These are phyloP conservation scores for Thecophora atra DNA, from an alignment of 2,888 invertebrate species.

Conservation along the genomic window DNA sequence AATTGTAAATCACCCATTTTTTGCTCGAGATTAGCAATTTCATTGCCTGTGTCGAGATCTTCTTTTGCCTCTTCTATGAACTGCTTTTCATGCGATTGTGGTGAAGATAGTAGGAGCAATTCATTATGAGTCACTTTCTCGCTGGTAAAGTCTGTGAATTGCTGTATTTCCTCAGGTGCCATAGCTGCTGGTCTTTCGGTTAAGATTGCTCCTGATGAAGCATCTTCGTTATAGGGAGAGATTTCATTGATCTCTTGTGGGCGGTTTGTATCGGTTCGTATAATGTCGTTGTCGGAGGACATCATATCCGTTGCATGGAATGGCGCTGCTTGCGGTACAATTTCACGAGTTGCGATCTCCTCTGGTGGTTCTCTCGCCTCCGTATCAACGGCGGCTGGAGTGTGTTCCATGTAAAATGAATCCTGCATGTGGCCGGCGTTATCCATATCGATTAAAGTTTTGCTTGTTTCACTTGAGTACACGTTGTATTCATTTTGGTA, in stretches of 20 bases:
- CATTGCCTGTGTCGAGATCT: constrained; percentile 19
- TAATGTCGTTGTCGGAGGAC: constrained; percentile 12
- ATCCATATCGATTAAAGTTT: constrained; percentile 43
- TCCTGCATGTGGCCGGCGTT: constrained; percentile 51
- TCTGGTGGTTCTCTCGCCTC: constrained; percentile 15
- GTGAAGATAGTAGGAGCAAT: constrained; percentile 48
- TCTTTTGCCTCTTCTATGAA: constrained; percentile 58
- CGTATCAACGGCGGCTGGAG: constrained; percentile 38
- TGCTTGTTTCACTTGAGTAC: constrained; percentile 19
- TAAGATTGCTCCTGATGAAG: too few relatives aligned
- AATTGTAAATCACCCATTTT: constrained; percentile 40
- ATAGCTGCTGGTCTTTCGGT: constrained; percentile 41
- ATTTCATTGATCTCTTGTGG: constrained; percentile 21
- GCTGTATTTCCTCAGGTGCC: constrained; percentile 21
- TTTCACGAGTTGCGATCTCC: constrained; percentile 14
- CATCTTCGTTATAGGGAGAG: constrained; percentile 32
- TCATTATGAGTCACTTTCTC: constrained; percentile 26
- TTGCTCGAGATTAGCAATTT: constrained; percentile 34
- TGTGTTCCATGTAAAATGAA: constrained; percentile 56
- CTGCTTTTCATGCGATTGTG: constrained; percentile 56
- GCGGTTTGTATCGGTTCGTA: constrained; percentile 28
- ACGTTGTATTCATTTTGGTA: constrained; percentile 45
- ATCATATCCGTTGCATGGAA: constrained; percentile 25
- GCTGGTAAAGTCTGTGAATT: constrained; percentile 22
- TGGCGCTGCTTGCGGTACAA: not conserved